Base-by-base conservation (phyloP, 1,140 invertebrate genomes). In the Temnothorax curvispinosus region DNA sequence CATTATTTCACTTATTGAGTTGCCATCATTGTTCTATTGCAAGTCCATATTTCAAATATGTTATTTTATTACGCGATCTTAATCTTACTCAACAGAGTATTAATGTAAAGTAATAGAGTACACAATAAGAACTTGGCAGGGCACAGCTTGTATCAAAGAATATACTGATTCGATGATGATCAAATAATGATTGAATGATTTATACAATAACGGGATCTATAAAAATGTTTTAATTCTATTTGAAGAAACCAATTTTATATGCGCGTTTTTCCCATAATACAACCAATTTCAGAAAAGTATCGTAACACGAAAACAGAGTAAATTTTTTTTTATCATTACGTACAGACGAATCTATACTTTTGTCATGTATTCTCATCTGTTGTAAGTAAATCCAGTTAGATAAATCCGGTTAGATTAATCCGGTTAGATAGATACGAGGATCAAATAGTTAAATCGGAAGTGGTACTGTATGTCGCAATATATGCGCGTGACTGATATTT, bases 211-310 rank as follows among this genome's bases (percentile, higher is more conserved):
- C 15, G 11, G 27, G 9, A 6, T 72, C 21, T 58, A 58, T 47
- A n/a, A 74, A 74, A 74, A 58, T 58, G 50, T 7, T 32, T 62
- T 11, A 38, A 54, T 32, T 78, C 62, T 71, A 71, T 71, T 56
- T 69, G n/a, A 69, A 80, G n/a, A 69, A 81, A 71, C 27, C 2
- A 74, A 74, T 38, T 47, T 13, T 65, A n/a, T 65, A 47, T 69
- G 21, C 11, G 35, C 4, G 56, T 62, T 75, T 27, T 74, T 41
- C 18, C n/a, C 41, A 32, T 74, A 84, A 74, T 38, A 18, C 21
- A 84, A 84, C 69, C 27, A n/a, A 84, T 84, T 84, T 75, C 80
- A 84, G 80, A 84, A 84, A 84, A 60, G 27, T 84, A 82, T 82
- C 67, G 54, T 74, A 84, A 84, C 8, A 47, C 7, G 32, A 75